Conservation (phyloP, 2,888 invertebrate genomes). For the Eristalis arbustorum region DNA sequence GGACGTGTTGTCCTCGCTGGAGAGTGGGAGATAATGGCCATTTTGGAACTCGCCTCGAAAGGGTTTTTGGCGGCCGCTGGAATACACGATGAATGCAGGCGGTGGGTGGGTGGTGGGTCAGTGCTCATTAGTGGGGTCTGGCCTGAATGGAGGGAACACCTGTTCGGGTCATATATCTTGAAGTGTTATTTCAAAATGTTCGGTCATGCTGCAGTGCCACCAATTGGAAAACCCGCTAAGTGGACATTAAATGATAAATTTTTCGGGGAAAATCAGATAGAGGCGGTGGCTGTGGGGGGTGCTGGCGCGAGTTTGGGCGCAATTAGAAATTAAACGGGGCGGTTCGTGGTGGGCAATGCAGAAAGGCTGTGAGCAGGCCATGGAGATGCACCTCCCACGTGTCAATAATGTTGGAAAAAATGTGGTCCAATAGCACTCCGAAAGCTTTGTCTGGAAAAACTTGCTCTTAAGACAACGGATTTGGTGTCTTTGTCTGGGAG, state of each 20-base stretch:
- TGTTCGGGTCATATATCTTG: constrained; percentile 80
- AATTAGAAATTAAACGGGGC: constrained; percentile 44
- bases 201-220: constrained; percentile 71
- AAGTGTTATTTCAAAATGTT: constrained; percentile 80
- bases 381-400: too few species aligned
- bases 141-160: constrained; percentile 74
- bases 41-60: constrained; percentile 43
- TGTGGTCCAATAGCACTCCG: too few species aligned
- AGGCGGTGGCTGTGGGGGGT: neutral
- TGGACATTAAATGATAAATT: constrained; percentile 68
- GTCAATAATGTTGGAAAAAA: too few species aligned
- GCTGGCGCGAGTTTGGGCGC: neutral
- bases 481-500: too few species aligned
- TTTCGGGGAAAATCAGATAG: constrained; percentile 28
- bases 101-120: constrained; percentile 28
- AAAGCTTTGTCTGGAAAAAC: too few species aligned
- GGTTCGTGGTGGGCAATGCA: neutral
- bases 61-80: neutral
- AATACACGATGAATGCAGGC: neutral
- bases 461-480: too few species aligned
- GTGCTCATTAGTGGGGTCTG: constrained; percentile 61
- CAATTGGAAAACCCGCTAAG: constrained; percentile 58
- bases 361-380: neutral
- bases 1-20: neutral
- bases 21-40: constrained; percentile 61